phyloP scores from a whole-genome alignment of 2,888 invertebrate genomes.

The Polydrusus tereticollis region DNA sequence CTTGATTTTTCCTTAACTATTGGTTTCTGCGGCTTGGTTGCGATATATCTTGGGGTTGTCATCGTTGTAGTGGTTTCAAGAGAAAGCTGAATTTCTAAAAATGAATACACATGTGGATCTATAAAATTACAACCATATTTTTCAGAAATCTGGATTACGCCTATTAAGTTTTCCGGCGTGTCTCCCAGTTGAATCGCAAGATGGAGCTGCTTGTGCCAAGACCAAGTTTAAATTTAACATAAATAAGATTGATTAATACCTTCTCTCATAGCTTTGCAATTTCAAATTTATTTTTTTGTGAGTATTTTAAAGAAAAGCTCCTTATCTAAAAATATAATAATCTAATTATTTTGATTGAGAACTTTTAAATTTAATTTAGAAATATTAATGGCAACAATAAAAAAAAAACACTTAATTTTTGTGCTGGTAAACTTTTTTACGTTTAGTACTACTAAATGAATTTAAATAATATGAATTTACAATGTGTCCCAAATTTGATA shows the following conservation, averaged over 20 bases:
- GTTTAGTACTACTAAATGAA: too few relatives aligned
- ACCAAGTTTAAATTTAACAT: conserved; percentile 8
- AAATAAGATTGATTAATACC: conserved; percentile 31
- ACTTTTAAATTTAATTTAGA: background rate
- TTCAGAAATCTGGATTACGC: background rate
- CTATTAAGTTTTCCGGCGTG: background rate
- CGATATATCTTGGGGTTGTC: conserved; percentile 62
- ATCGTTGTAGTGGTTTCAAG: conserved; percentile 65
- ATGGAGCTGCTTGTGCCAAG: background rate
- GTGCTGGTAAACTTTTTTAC: background rate
- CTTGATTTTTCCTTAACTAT: conserved; percentile 63
- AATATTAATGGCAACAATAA: background rate
- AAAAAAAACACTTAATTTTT: too few relatives aligned
- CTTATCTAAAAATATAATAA: conserved; percentile 28
- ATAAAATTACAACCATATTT: background rate
- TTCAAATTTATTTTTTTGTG: conserved; percentile 32
- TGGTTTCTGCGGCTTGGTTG: conserved; percentile 64
- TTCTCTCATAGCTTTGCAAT: conserved; percentile 11
- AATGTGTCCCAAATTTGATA: too few relatives aligned
- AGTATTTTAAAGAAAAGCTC: conserved; percentile 28
- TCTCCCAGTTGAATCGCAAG: background rate
- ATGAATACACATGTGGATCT: background rate
- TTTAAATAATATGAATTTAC: too few relatives aligned
- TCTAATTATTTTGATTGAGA: conserved; percentile 18
- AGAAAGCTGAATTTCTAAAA: conserved; percentile 63